Evolutionary conservation across 1,140 invertebrate species (phyloP).

Genomic region (Nephotettix cincticeps): DNA sequence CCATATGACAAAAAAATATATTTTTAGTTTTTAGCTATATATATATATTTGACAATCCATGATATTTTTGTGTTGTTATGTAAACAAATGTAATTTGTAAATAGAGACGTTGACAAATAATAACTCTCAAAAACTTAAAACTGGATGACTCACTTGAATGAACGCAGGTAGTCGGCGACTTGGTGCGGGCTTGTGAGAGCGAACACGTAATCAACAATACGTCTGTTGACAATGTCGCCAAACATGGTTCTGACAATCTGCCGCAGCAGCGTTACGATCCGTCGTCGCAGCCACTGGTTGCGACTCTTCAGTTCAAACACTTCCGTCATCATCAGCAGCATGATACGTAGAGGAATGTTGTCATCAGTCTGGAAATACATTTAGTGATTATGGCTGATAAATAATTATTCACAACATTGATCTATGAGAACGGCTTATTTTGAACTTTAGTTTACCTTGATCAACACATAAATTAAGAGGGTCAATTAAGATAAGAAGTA

Average conservation of each 20-base stretch:
- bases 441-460: too few relatives aligned
- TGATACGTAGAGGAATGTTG: slow-evolving; percentile 84
- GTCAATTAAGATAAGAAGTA: too few relatives aligned
- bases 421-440: too few relatives aligned
- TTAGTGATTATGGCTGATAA: too few relatives aligned
- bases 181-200: slow-evolving; percentile 85
- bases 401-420: background rate
- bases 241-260: slow-evolving; percentile 78
- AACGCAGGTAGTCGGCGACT: slow-evolving; percentile 83
- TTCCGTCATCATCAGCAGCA: slow-evolving; percentile 86
- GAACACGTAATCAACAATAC: slow-evolving; percentile 91
- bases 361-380: slow-evolving; percentile 65
- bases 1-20: too few relatives aligned
- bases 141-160: slow-evolving; percentile 77
- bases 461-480: too few relatives aligned
- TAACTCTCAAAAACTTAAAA: too few relatives aligned
- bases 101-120: too few relatives aligned
- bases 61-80: too few relatives aligned
- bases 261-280: slow-evolving; percentile 75
- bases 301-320: slow-evolving; percentile 86
- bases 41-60: too few relatives aligned
- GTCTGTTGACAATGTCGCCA: slow-evolving; percentile 83
- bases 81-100: too few relatives aligned
- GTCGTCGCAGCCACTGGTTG: slow-evolving; percentile 83
- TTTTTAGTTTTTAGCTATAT: too few relatives aligned